phyloP scores from a whole-genome alignment of 37 sponge, comb jelly and placozoan species.

The Ephydatia muelleri region DNA sequence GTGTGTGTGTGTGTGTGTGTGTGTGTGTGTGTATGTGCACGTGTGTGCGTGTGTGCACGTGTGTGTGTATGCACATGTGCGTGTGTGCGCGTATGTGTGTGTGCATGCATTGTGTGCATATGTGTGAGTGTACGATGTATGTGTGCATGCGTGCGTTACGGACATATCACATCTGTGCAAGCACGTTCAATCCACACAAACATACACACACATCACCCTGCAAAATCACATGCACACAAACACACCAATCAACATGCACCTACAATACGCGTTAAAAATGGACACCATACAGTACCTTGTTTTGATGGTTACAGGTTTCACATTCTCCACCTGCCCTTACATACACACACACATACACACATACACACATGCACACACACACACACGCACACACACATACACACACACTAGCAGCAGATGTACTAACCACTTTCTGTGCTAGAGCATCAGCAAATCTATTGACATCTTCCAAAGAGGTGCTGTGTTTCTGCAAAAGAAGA shows the following conservation, averaged over 20 bases:
- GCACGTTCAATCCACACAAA: too few relatives aligned
- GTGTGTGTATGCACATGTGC: slow-evolving; percentile 33
- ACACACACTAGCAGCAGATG: not conserved
- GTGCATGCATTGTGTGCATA: too few relatives aligned
- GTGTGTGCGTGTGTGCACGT: slow-evolving; percentile 49
- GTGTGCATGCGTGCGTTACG: too few relatives aligned
- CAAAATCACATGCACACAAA: not conserved
- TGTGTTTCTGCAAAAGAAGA: slow-evolving; percentile 44
- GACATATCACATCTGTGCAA: not conserved
- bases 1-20: slow-evolving; percentile 48
- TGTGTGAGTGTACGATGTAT: too few relatives aligned
- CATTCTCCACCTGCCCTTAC: not conserved
- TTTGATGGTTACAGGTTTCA: too few relatives aligned
- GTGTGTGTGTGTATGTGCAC: slow-evolving; percentile 61
- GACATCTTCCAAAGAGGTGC: slow-evolving; percentile 76
- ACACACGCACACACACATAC: too few relatives aligned
- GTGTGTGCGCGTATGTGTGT: slow-evolving; percentile 5
- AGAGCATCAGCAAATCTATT: slow-evolving; percentile 53
- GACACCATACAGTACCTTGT: too few relatives aligned
- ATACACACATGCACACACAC: too few relatives aligned
- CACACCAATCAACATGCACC: too few relatives aligned
- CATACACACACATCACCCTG: slow-evolving; percentile 14
- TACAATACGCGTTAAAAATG: too few relatives aligned
- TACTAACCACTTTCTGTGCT: slow-evolving; percentile 58
- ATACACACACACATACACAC: not conserved